phyloP scores from a whole-genome alignment of 2,888 invertebrate genomes.

The Salpingus planirostris region DNA sequence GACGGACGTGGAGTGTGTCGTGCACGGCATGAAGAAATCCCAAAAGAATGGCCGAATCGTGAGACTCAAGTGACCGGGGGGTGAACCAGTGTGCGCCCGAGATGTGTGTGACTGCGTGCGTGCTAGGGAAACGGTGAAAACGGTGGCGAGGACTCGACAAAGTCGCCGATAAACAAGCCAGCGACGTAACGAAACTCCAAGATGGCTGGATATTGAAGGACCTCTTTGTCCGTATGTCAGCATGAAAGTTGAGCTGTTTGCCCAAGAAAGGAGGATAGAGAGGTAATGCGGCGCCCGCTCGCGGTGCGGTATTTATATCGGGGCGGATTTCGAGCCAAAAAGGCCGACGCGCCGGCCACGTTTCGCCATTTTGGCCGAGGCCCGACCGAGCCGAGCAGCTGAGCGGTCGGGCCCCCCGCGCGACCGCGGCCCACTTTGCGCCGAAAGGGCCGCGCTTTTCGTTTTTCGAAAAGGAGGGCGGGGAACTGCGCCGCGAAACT shows the following conservation, averaged over 20 bases:
- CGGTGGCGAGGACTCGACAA: slow-evolving; percentile 21
- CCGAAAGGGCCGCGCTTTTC: too few relatives aligned
- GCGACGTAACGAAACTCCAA: slow-evolving; percentile 36
- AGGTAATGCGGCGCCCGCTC: too few relatives aligned
- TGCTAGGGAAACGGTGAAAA: slow-evolving; percentile 5
- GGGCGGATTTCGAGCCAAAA: background rate
- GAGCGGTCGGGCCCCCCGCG: too few relatives aligned
- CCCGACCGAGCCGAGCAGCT: too few relatives aligned
- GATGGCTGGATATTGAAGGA: slow-evolving; percentile 67
- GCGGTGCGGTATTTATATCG: background rate
- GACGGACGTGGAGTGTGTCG: slow-evolving; percentile 30
- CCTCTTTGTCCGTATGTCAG: slow-evolving; percentile 60
- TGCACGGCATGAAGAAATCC: slow-evolving; percentile 33
- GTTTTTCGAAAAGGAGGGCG: too few relatives aligned
- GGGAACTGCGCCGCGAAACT: too few relatives aligned
- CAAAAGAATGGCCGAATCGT: slow-evolving; percentile 34
- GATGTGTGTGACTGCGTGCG: slow-evolving; percentile 15
- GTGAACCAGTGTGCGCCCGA: slow-evolving; percentile 22
- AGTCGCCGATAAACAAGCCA: slow-evolving; percentile 29
- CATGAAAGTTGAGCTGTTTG: slow-evolving; percentile 60
- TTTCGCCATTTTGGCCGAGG: background rate
- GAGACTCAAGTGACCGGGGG: slow-evolving; percentile 24
- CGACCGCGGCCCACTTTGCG: too few relatives aligned
- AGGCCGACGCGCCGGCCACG: background rate
- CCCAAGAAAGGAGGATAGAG: slow-evolving; percentile 52